Evolutionary conservation across 2,113 vertebrate species (phyloP).

Genomic region (Vidua macroura): DNA sequence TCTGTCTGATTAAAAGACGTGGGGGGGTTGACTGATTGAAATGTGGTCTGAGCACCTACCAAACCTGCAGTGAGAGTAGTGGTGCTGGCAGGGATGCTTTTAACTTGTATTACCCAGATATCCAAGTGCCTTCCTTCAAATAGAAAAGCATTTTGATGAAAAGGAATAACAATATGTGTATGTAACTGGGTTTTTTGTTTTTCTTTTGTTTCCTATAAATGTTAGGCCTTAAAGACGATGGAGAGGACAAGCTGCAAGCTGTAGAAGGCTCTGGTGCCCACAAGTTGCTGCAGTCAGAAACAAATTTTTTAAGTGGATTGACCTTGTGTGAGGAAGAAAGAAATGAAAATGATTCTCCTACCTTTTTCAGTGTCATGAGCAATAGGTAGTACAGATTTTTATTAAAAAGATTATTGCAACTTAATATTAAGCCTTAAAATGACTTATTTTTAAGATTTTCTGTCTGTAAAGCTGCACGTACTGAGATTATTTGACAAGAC

Average conservation of each 20-base stretch:
- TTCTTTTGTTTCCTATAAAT: slow-evolving; percentile 20
- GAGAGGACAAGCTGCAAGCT: slow-evolving; percentile 10
- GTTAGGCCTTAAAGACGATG: slow-evolving; percentile 32
- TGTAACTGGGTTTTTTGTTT: background rate
- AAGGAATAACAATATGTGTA: background rate
- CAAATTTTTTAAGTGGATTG: background rate
- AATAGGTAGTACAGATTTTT: slow-evolving; percentile 83
- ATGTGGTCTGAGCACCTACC: background rate
- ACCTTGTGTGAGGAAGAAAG: slow-evolving; percentile 35
- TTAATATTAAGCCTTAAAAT: background rate
- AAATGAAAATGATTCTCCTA: slow-evolving; percentile 72
- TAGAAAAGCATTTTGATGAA: background rate
- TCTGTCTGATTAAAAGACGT: background rate
- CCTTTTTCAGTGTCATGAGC: slow-evolving; percentile 97
- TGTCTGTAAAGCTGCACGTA: background rate
- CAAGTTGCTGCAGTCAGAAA: background rate
- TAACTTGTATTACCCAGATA: background rate
- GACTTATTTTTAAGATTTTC: background rate
- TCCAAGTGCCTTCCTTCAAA: background rate
- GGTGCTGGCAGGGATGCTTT: background rate
- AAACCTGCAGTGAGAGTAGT: background rate
- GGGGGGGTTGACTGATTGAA: background rate
- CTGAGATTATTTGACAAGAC: background rate
- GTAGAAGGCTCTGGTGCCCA: slow-evolving; percentile 35
- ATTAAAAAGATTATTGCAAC: background rate